Percentiles rank a stretch among this genome's conserved stretches.
Conservation (phyloP, 2,888 invertebrate species). For the Drosophila eohydei region DNA sequence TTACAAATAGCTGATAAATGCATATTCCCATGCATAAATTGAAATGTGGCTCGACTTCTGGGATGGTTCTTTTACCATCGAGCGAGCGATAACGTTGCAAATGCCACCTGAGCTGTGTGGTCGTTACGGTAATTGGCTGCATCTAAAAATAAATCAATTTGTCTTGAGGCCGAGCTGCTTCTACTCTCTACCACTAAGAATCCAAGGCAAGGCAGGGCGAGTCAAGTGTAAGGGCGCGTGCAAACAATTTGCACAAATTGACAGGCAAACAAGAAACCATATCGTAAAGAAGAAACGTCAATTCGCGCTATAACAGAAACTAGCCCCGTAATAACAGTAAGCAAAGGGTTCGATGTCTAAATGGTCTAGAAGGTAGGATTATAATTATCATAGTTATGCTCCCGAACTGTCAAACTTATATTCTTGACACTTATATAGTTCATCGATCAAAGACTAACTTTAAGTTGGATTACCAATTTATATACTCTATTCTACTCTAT, state of each 20-base stretch:
- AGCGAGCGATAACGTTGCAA: slow-evolving; percentile 14
- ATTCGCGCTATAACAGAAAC: not conserved
- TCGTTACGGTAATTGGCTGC: slow-evolving; percentile 55
- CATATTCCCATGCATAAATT: not conserved
- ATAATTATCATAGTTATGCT: not conserved
- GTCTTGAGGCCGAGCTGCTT: slow-evolving; percentile 1
- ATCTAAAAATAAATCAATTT: slow-evolving; percentile 64
- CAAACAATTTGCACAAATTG: slow-evolving; percentile 60
- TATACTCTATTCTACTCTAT: not conserved
- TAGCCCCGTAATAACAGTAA: slow-evolving; percentile 11
- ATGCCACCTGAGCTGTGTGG: slow-evolving; percentile 35
- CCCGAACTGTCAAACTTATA: not conserved
- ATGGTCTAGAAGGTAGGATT: not conserved
- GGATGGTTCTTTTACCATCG: slow-evolving; percentile 25
- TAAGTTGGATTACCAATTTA: not conserved
- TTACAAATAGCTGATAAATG: not conserved
- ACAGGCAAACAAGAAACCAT: slow-evolving; percentile 36
- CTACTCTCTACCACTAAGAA: slow-evolving; percentile 9
- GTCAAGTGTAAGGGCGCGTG: slow-evolving; percentile 59
- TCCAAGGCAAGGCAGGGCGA: slow-evolving; percentile 22
- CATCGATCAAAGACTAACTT: not conserved
- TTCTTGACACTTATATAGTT: not conserved
- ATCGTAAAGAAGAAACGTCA: slow-evolving; percentile 23
- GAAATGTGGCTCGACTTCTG: not conserved
- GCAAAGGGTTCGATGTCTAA: not conserved